Evolutionary conservation across 2,797 vertebrate species (phyloP).

Genomic region (Myotis myotis): DNA sequence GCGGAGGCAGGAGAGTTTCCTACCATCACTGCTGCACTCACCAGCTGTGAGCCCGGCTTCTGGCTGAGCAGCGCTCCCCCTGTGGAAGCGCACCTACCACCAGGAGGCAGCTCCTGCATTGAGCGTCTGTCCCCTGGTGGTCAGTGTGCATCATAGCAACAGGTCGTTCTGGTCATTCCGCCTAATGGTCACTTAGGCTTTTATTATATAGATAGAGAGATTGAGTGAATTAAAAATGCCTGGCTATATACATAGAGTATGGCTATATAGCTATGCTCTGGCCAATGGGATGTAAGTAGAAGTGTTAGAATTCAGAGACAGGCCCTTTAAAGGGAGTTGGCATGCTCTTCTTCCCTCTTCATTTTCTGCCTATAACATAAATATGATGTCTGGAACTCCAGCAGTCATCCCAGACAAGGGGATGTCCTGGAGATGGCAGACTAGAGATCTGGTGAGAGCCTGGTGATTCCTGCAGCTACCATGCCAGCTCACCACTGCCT

Average conservation of each 20-base stretch:
- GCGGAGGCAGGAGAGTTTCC: no score
- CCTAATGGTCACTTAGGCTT: no score
- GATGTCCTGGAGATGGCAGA: not conserved
- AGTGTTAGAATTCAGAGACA: not conserved
- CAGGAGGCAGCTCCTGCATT: no score
- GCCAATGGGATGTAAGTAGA: not conserved
- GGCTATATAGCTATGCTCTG: not conserved
- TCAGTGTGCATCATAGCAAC: no score
- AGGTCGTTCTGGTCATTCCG: no score
- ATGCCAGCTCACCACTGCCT: not conserved
- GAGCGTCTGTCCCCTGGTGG: no score
- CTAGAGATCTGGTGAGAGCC: not conserved
- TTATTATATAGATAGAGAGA: no score
- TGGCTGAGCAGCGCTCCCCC: no score
- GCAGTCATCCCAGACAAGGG: not conserved
- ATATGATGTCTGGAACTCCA: not conserved
- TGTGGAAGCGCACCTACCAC: no score
- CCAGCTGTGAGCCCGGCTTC: no score
- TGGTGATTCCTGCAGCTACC: not conserved
- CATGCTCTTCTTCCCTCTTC: not conserved
- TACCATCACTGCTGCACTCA: no score
- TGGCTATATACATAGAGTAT: not conserved
- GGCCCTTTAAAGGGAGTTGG: not conserved
- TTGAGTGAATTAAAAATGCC: not conserved
- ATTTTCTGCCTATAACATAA: not conserved